Evolutionary conservation across 1,140 invertebrate species (phyloP), one percentile per base, ranked within the genome.

Genomic region (Plutomurus gul): DNA sequence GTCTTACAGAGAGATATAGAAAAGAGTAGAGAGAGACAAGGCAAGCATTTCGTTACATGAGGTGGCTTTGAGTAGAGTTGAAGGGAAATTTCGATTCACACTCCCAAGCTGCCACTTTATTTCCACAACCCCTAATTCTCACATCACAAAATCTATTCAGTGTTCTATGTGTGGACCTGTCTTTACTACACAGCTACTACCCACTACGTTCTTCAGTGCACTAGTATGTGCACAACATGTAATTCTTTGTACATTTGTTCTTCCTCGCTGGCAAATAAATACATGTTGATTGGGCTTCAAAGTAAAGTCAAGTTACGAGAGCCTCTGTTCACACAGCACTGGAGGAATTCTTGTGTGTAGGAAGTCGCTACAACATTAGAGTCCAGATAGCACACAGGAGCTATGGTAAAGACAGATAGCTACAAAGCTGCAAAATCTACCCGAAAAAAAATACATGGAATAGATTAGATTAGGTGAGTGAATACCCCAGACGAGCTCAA

Each of bases 271-370:
- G 30, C 18, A 65, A 65, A 36, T 65, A 65, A 65, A 65, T 65
- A 36, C 36, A 81, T 81, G 75, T 75, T 81, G 79, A 81, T 81
- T 81, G 79, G 39, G 79, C 46, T 81, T 81, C 70, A 77, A 77
- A 81, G 79, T 27, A 71, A 80, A 80, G 37, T 65, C n/a, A n/a
- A n/a, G n/a, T n/a, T n/a, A n/a, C n/a, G n/a, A n/a, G n/a, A n/a
- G n/a, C n/a, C n/a, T n/a, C n/a, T n/a, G n/a, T n/a, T n/a, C n/a
- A n/a, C n/a, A n/a, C n/a, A n/a, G n/a, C n/a, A n/a, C n/a, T n/a
- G n/a, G n/a, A n/a, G n/a, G n/a, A n/a, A n/a, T n/a, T n/a, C n/a
- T n/a, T n/a, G n/a, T n/a, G n/a, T n/a, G n/a, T n/a, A n/a, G n/a
- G n/a, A n/a, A n/a, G n/a, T n/a, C n/a, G n/a, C n/a, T n/a, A n/a